A percentile compares a stretch with the other conserved stretches of the same genome.
Evolutionary conservation across 2,888 invertebrate species (phyloP).

Genomic region (Tenthredo scrophulariae): DNA sequence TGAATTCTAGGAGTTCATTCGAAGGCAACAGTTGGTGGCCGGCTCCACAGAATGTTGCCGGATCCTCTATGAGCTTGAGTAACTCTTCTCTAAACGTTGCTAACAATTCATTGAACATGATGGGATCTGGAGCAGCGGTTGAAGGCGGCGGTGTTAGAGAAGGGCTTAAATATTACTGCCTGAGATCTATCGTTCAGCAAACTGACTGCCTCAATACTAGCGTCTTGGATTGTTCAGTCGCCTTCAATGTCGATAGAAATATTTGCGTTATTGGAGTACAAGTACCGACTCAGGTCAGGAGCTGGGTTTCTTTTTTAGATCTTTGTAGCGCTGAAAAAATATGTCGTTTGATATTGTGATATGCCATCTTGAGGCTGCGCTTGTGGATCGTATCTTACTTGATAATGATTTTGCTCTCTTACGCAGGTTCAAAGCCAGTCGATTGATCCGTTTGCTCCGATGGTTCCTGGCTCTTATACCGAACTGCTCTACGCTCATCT

Average conservation of each 20-base stretch:
- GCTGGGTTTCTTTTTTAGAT: not conserved
- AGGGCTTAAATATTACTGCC: conserved; percentile 84
- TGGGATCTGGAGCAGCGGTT: conserved; percentile 53
- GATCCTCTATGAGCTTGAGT: conserved; percentile 15
- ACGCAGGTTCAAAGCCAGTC: conserved; percentile 48
- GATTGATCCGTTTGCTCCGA: conserved; percentile 55
- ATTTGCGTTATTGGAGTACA: conserved; percentile 88
- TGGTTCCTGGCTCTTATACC: conserved; percentile 80
- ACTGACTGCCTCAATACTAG: conserved; percentile 88
- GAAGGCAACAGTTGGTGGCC: conserved; percentile 7
- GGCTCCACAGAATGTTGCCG: conserved; percentile 5
- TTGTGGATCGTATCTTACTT: not conserved
- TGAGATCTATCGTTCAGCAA: conserved; percentile 83
- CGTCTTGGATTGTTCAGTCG: conserved; percentile 88
- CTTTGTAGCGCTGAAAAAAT: not conserved
- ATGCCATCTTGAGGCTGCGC: not conserved
- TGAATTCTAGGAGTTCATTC: conserved; percentile 32
- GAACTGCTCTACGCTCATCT: conserved; percentile 91
- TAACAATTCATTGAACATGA: conserved; percentile 19
- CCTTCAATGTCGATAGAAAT: conserved; percentile 90
- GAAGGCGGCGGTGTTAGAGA: conserved; percentile 60
- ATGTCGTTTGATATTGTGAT: no score
- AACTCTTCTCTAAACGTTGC: conserved; percentile 32
- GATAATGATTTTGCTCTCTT: conserved; percentile 21
- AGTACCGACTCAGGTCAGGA: conserved; percentile 86